Conservation (phyloP, 1,140 invertebrate species). For the Ladona fulva region DNA sequence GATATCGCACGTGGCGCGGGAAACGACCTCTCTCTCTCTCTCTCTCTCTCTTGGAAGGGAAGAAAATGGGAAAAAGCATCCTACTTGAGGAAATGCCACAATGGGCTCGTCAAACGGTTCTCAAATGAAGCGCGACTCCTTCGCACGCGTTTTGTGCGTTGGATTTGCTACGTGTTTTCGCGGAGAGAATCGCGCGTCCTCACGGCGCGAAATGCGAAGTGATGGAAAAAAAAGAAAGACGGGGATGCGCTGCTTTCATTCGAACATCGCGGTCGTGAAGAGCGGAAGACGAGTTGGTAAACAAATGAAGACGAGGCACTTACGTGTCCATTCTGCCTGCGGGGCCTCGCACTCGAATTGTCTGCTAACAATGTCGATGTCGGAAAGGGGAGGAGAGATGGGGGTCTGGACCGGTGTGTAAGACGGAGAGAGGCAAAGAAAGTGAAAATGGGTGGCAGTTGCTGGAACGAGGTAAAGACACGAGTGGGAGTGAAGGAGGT, state of each 20-base stretch:
- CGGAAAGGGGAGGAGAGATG: background rate
- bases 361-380: background rate
- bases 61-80: too few species aligned
- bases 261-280: background rate
- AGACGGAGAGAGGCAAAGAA: background rate
- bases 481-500: background rate
- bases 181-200: too few species aligned
- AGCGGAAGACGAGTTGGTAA: background rate
- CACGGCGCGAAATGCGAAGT: too few species aligned
- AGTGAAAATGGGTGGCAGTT: background rate
- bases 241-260: background rate
- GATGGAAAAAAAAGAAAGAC: too few species aligned
- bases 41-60: too few species aligned
- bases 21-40: too few species aligned
- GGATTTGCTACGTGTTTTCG: too few species aligned
- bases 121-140: too few species aligned
- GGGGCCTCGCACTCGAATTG: background rate
- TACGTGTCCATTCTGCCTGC: background rate
- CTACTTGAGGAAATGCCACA: too few species aligned
- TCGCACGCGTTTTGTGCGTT: too few species aligned
- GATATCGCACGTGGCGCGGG: too few species aligned
- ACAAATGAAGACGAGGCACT: slow-evolving; percentile 8
- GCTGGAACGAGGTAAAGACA: background rate
- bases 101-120: too few species aligned
- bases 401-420: background rate